These are phyloP conservation scores for Cecropterus lyciades DNA, from an alignment of 1,140 invertebrate species.

Conservation along the genomic window DNA sequence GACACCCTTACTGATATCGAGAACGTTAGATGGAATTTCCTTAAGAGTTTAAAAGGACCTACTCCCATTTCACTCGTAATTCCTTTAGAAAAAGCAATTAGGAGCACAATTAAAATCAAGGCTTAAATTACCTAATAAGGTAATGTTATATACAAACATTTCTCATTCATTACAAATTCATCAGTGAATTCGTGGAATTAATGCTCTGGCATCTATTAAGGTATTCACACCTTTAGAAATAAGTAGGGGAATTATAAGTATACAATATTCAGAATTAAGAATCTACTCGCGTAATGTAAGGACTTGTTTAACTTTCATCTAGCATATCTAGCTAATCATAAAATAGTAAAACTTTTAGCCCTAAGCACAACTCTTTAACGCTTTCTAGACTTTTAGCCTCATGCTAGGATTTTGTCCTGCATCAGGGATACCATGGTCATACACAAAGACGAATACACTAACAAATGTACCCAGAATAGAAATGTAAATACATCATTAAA, in stretches of 20 bases:
- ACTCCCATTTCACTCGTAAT: background rate
- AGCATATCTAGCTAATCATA: too few relatives aligned
- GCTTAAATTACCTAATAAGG: background rate
- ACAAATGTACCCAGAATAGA: too few relatives aligned
- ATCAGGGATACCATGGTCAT: too few relatives aligned
- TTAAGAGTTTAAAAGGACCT: background rate
- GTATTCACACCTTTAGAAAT: background rate
- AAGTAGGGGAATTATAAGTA: background rate
- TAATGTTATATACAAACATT: background rate
- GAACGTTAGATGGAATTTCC: constrained; percentile 1
- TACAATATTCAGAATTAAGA: too few relatives aligned
- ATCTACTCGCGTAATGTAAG: too few relatives aligned
- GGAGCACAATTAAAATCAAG: constrained; percentile 6
- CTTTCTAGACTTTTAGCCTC: too few relatives aligned
- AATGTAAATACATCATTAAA: too few relatives aligned
- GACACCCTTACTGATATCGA: background rate
- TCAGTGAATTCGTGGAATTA: constrained; percentile 1
- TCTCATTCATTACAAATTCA: constrained; percentile 1
- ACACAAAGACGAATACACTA: too few relatives aligned
- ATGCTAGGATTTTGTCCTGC: too few relatives aligned
- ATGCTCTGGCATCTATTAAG: background rate
- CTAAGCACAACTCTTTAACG: too few relatives aligned
- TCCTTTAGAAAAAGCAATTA: constrained; percentile 13
- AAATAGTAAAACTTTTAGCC: too few relatives aligned
- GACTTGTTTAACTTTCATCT: too few relatives aligned